Base-by-base conservation (phyloP, 2,888 invertebrate genomes). In the Dynastes maya region DNA sequence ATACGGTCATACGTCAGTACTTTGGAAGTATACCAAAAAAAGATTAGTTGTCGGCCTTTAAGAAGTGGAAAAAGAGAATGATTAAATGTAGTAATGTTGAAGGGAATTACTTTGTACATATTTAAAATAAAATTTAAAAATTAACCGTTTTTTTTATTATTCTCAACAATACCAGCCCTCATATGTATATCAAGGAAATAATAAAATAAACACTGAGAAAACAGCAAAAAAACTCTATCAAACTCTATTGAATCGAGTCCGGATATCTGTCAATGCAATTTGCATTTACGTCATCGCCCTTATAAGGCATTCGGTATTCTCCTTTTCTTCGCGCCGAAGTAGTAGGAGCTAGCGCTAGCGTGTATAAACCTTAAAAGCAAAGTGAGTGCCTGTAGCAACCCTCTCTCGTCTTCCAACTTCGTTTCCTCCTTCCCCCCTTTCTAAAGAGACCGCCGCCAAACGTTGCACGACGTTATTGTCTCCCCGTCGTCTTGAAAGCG, bases 211-310 rank as follows among this genome's bases (percentile, higher is more conserved):
- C 4, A 37, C 5, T 37, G 16, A 11, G 22, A 29, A 61, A 29
- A 29, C 0, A 32, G 63, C 63, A 63, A 63, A 4, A 29, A 8
- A 32, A 37, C 32, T 37, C 5, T 37, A 3, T 63, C 13, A n/a
- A 58, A 58, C 27, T 11, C 11, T 29, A 13, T 63, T 11, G 63
- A 32, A 63, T 32, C 27, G 32, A 51, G 51, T 51, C 68, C 8
- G 22, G 68, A 74, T 74, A 74, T 61, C 45, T 61, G 72, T 74
- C 72, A 45, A 40, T 61, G 72, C 61, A 74, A 74, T 74, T 74
- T 74, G 72, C 72, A 74, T 74, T 74, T 74, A 45, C 72, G 72
- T 74, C 72, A 63, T 63, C 27, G 49, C 49, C 27, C n/a, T 27
- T 49, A 68, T 16, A 51, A 68, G 22, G 27, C 49, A 16, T 8